Conservation (phyloP, 2,888 invertebrate species). For the Acanthosoma haemorrhoidale region DNA sequence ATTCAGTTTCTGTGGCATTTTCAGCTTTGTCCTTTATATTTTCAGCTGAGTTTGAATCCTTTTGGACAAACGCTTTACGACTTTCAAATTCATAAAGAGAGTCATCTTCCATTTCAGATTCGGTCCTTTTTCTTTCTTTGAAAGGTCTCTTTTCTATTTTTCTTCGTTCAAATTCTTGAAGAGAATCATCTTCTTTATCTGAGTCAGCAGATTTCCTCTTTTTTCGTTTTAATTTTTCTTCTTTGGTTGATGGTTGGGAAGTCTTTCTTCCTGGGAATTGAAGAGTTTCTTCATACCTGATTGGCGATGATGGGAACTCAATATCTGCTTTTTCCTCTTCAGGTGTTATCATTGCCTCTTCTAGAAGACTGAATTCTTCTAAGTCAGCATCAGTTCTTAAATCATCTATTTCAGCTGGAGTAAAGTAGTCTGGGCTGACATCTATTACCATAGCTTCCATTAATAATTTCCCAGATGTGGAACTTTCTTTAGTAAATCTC, state of each 20-base stretch:
- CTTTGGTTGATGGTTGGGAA: slow-evolving; percentile 2
- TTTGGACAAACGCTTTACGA: slow-evolving; percentile 46
- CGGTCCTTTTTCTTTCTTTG: slow-evolving; percentile 33
- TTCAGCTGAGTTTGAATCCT: slow-evolving; percentile 27
- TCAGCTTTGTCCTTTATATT: slow-evolving; percentile 41
- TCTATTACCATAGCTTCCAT: slow-evolving; percentile 91
- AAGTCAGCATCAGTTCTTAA: slow-evolving; percentile 79
- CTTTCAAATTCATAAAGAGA: slow-evolving; percentile 42
- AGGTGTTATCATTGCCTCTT: slow-evolving; percentile 53
- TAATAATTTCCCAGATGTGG: slow-evolving; percentile 75
- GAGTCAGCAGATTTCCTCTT: slow-evolving; percentile 39
- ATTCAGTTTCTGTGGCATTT: slow-evolving; percentile 42
- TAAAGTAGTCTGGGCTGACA: slow-evolving; percentile 77
- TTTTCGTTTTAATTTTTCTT: slow-evolving; percentile 6
- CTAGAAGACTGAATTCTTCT: slow-evolving; percentile 77
- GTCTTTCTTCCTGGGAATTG: slow-evolving; percentile 32
- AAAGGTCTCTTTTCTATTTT: slow-evolving; percentile 43
- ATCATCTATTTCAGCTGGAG: slow-evolving; percentile 67
- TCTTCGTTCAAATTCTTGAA: slow-evolving; percentile 45
- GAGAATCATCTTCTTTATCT: slow-evolving; percentile 42
- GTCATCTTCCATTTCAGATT: slow-evolving; percentile 42
- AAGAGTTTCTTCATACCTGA: slow-evolving; percentile 29
- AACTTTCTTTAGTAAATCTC: slow-evolving; percentile 82
- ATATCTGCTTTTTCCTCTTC: slow-evolving; percentile 43
- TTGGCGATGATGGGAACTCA: slow-evolving; percentile 49